phyloP scores from a whole-genome alignment of 2,113 vertebrate genomes.

The Ivindomyrus marchei region DNA sequence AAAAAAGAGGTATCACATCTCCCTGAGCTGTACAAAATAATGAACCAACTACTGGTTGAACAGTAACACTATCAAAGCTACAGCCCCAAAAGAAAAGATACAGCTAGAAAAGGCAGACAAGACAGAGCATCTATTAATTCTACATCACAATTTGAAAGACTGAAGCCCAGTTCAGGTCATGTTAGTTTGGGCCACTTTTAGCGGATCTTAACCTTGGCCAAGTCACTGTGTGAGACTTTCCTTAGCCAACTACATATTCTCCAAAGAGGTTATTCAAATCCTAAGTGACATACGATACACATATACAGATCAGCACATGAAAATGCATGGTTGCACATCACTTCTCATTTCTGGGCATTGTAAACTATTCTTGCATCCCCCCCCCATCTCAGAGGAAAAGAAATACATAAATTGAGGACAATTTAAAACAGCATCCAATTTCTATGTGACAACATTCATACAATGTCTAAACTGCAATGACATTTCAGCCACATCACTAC shows the following conservation, averaged over 20 bases:
- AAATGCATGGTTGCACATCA: neutral
- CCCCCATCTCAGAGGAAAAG: too few species aligned
- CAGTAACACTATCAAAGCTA: neutral
- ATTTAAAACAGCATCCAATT: neutral
- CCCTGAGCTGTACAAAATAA: slow-evolving; percentile 13
- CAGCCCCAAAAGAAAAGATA: neutral
- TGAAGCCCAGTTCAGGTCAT: neutral
- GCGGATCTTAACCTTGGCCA: neutral
- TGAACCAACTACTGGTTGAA: neutral
- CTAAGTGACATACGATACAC: neutral
- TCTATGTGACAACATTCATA: neutral
- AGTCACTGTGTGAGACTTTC: neutral
- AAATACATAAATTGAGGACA: too few species aligned
- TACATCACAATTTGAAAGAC: neutral
- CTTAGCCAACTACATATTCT: neutral
- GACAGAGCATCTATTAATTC: neutral
- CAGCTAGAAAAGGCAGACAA: neutral
- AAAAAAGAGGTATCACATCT: neutral
- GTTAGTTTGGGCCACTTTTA: neutral
- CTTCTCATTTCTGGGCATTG: neutral
- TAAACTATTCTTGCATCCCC: neutral
- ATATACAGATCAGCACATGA: neutral
- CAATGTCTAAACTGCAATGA: neutral
- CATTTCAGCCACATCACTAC: neutral
- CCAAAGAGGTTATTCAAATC: neutral